Base-by-base conservation (phyloP, 2,113 vertebrate species). In the Chionomys nivalis region DNA sequence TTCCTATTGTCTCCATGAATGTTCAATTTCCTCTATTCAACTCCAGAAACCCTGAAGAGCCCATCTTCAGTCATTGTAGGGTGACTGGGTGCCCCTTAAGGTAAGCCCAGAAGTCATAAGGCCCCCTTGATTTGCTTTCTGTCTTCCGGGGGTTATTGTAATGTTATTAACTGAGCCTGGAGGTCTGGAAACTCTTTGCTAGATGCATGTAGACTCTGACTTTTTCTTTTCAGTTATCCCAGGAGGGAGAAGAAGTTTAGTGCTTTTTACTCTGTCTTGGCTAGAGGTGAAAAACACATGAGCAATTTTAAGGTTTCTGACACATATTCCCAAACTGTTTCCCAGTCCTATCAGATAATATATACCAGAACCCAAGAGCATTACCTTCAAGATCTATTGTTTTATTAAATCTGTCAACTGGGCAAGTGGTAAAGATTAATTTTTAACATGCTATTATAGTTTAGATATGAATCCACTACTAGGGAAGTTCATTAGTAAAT, bases 341-440 rank as follows among this genome's bases (percentile, higher is more conserved):
- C 94, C 31, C 52, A 55, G 78, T 81, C 72, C 55, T n/a, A 52
- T 81, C 39, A 82, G 89, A 68, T 55, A 58, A 52, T 81, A 52
- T 81, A 47, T 70, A 36, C 63, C 7, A 89, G 36, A 91, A 52
- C 5, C 31, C 31, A 89, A 28, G 13, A 39, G 42, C 33, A 63
- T 81, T 63, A 66, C 66, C 68, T 95, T 91, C 28, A 24, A 9
- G 42, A 12, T 36, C 9, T 52, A 83, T 89, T 24, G 26, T 94
- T 94, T 96, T 70, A 89, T 96, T 95, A 96, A 89, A 36, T 77
- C 3, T 72, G 4, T 77, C 89, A 49, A 17, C 66, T 47, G 81
- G 21, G 33, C 61, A 83, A 91, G 26, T 79, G 36, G 72, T 28
- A 83, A 94, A 81, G 87, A 75, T 5, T 61, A 68, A 21, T 44